A percentile compares a stretch with the other conserved stretches of the same genome.
These are phyloP conservation scores for Lithosia quadra DNA, from an alignment of 2,888 invertebrate genomes.

Conservation along the genomic window DNA sequence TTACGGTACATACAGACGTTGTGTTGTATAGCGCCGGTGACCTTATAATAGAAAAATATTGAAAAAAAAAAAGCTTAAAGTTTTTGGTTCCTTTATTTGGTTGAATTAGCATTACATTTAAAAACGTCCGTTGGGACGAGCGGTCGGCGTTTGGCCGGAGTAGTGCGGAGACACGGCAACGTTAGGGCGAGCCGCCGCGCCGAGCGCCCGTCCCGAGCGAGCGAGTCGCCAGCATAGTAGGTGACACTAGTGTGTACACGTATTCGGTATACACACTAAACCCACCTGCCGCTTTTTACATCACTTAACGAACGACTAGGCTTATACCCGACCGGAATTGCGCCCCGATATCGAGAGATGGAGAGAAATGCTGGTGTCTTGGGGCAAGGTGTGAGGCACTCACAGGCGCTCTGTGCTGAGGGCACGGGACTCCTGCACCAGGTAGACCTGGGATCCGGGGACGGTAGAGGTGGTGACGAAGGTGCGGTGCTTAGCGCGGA, in stretches of 20 bases:
- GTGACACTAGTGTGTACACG: conserved; percentile 53
- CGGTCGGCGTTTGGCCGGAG: conserved; percentile 75
- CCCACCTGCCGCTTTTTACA: conserved; percentile 66
- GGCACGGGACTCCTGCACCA: conserved; percentile 94
- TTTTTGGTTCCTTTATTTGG: conserved; percentile 84
- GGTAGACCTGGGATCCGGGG: conserved; percentile 96
- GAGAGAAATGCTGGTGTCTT: conserved; percentile 80
- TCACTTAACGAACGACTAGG: conserved; percentile 84
- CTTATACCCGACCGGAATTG: conserved; percentile 85
- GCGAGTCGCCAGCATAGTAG: conserved; percentile 52
- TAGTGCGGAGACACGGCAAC: conserved; percentile 79
- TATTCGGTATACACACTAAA: conserved; percentile 45
- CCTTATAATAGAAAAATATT: conserved; percentile 81
- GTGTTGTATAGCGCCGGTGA: conserved; percentile 73
- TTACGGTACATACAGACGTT: conserved; percentile 70
- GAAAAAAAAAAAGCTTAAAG: conserved; percentile 78
- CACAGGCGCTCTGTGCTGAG: conserved; percentile 81
- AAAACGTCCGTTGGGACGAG: conserved; percentile 73
- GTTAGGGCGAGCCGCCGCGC: conserved; percentile 78
- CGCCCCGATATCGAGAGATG: conserved; percentile 74
- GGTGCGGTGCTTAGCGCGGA: conserved; percentile 99
- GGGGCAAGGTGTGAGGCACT: conserved; percentile 66
- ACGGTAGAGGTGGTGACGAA: conserved; percentile 97
- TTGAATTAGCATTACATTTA: conserved; percentile 73
- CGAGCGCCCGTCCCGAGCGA: conserved; percentile 79